Conservation (phyloP, 1,140 invertebrate genomes). For the Saccostrea echinata region DNA sequence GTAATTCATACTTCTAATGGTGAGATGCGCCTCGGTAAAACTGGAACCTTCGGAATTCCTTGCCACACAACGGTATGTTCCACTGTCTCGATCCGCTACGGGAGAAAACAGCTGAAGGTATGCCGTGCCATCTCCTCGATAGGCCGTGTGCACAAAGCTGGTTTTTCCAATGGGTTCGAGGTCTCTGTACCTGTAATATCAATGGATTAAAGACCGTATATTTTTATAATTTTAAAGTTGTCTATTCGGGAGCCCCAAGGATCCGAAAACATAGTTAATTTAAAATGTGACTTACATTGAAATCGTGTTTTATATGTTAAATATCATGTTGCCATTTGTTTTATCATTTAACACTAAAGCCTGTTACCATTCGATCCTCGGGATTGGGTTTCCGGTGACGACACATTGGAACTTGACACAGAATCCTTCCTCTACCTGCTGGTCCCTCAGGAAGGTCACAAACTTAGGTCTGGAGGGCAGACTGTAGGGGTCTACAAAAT, state of each 20-base stretch:
- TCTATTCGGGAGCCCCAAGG: too few relatives aligned
- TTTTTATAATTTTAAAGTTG: too few relatives aligned
- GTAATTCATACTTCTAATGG: conserved; percentile 24
- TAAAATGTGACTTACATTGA: neutral
- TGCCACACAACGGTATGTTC: conserved; percentile 52
- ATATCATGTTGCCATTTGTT: too few relatives aligned
- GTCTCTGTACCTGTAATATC: conserved; percentile 53
- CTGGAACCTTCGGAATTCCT: conserved; percentile 42
- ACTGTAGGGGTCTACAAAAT: neutral
- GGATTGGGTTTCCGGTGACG: conserved; percentile 45
- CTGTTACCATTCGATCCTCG: conserved; percentile 53
- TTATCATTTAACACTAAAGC: neutral
- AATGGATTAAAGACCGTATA: too few relatives aligned
- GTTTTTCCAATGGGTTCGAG: conserved; percentile 32
- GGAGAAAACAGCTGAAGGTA: conserved; percentile 48
- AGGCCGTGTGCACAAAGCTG: conserved; percentile 26
- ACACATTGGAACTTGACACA: conserved; percentile 42
- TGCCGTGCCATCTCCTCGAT: conserved; percentile 45
- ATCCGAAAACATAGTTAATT: too few relatives aligned
- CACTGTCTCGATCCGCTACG: conserved; percentile 39
- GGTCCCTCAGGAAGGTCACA: conserved; percentile 41
- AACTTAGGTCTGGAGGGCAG: conserved; percentile 37
- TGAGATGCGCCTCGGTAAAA: conserved; percentile 49
- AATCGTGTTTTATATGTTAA: neutral
- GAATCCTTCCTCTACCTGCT: conserved; percentile 39